Evolutionary conservation across 2,113 vertebrate genomes (phyloP).

Genomic region (Oenanthe oenanthe): DNA sequence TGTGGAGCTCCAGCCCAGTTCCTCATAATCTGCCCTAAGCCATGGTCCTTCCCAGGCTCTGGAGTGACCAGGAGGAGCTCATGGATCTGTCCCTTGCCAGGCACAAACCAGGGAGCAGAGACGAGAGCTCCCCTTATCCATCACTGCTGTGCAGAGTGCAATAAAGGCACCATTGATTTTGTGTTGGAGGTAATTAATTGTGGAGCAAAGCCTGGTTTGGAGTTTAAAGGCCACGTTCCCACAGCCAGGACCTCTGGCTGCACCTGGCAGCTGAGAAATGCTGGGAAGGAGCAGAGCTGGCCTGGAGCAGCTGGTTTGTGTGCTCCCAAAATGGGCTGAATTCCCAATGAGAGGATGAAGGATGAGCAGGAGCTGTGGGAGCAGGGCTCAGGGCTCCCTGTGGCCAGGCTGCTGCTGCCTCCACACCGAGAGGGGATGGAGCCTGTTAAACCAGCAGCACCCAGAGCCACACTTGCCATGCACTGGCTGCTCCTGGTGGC

Average conservation of each 20-base stretch:
- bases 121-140: slow-evolving; percentile 13
- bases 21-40: background rate
- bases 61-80: background rate
- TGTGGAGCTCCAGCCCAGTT: background rate
- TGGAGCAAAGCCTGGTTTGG: background rate
- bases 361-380: background rate
- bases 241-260: background rate
- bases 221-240: slow-evolving; percentile 21
- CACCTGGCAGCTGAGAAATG: slow-evolving; percentile 25
- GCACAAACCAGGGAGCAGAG: background rate
- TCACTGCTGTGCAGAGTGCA: background rate
- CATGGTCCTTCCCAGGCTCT: background rate
- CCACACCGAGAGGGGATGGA: rapidly evolving
- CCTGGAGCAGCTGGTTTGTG: background rate
- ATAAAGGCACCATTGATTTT: slow-evolving; percentile 47
- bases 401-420: background rate
- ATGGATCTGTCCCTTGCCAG: background rate
- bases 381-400: background rate
- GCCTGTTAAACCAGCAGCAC: background rate
- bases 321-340: background rate
- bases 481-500: background rate
- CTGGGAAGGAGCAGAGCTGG: background rate
- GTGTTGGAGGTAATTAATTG: slow-evolving; percentile 57
- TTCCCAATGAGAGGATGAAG: background rate
- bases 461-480: background rate